These are phyloP conservation scores for Agrotis puta DNA, from an alignment of 2,888 invertebrate species.

Conservation along the genomic window DNA sequence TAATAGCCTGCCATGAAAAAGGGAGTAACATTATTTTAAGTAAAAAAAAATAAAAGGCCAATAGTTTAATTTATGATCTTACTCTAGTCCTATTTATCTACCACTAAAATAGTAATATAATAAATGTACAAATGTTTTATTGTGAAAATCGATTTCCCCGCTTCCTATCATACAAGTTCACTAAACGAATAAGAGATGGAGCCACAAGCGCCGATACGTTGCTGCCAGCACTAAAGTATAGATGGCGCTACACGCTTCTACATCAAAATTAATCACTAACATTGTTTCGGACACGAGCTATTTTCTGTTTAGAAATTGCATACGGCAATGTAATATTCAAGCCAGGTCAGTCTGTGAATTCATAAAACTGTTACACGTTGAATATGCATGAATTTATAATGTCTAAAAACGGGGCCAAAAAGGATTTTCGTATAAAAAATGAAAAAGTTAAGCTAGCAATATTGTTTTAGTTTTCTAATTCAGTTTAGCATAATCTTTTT, in stretches of 20 bases:
- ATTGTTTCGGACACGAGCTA: slow-evolving; percentile 4
- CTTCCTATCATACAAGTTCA: background rate
- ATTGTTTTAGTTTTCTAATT: slow-evolving; percentile 51
- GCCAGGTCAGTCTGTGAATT: slow-evolving; percentile 31
- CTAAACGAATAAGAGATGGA: slow-evolving; percentile 24
- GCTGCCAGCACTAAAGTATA: slow-evolving; percentile 9
- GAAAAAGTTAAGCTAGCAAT: slow-evolving; percentile 13
- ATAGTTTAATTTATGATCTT: background rate
- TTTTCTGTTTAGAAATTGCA: slow-evolving; percentile 37
- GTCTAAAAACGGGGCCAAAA: slow-evolving; percentile 35
- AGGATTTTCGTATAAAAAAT: slow-evolving; percentile 26
- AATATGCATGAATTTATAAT: slow-evolving; percentile 56
- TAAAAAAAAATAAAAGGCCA: no score
- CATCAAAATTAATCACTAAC: slow-evolving; percentile 4
- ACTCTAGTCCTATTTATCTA: background rate
- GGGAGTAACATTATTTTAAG: no score
- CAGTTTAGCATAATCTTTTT: slow-evolving; percentile 32
- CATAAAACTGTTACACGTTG: slow-evolving; percentile 30
- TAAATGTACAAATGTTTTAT: background rate
- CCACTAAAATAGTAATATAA: no score
- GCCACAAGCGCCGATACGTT: background rate
- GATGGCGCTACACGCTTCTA: slow-evolving; percentile 40
- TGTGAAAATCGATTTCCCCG: slow-evolving; percentile 8
- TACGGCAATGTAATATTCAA: slow-evolving; percentile 37
- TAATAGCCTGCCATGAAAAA: background rate